Percentiles rank a stretch among this genome's conserved stretches.
These are phyloP conservation scores for Hetaerina titia DNA, from an alignment of 2,888 invertebrate genomes.

Conservation along the genomic window DNA sequence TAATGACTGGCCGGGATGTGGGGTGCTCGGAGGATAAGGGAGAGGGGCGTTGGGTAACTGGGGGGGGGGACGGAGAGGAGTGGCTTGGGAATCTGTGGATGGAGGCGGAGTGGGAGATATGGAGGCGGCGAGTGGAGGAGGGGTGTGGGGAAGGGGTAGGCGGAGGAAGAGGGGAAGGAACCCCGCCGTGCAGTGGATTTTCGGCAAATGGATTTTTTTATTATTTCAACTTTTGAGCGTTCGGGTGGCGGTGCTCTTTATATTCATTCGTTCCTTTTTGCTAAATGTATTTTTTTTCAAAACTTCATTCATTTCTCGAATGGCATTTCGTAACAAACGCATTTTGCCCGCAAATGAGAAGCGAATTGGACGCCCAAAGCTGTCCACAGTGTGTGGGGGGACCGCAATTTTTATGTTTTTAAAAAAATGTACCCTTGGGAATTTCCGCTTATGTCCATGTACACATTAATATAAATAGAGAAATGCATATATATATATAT, in stretches of 20 bases:
- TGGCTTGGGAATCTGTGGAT: neutral
- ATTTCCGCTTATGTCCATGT: too few relatives aligned
- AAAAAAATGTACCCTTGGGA: too few relatives aligned
- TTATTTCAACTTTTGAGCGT: neutral
- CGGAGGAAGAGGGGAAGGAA: neutral
- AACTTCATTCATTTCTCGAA: slow-evolving; percentile 46
- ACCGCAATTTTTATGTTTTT: neutral
- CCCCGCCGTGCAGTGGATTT: neutral
- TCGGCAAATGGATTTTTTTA: neutral
- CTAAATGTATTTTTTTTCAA: neutral
- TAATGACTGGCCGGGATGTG: neutral
- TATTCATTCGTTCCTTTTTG: neutral
- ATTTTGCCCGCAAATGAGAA: slow-evolving; percentile 50
- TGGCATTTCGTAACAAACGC: slow-evolving; percentile 47
- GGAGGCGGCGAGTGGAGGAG: neutral
- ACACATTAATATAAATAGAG: too few relatives aligned
- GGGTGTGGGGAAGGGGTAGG: neutral
- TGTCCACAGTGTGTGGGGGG: neutral
- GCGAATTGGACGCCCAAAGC: slow-evolving; percentile 55
- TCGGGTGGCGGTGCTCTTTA: neutral
- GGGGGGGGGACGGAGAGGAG: neutral
- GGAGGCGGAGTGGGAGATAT: neutral
- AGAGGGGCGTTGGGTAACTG: neutral
- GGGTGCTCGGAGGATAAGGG: neutral
- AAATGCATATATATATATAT: too few relatives aligned